These are phyloP conservation scores for Conops quadrifasciatus DNA, from an alignment of 2,888 invertebrate genomes.

Conservation along the genomic window DNA sequence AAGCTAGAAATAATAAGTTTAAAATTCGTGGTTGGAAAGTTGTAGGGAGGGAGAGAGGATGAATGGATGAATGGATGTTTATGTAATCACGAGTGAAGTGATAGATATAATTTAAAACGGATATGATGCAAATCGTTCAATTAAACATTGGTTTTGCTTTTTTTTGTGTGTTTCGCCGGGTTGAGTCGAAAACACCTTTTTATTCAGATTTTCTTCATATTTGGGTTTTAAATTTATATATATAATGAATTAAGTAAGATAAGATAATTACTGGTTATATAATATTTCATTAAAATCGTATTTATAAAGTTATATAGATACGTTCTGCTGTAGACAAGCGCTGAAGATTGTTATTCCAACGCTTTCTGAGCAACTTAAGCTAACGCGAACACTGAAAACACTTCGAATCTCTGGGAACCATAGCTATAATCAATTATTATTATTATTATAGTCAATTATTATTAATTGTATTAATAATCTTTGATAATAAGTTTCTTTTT, in stretches of 20 bases:
- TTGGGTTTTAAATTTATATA: constrained; percentile 11
- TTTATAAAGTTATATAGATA: constrained; percentile 10
- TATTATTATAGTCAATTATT: no score
- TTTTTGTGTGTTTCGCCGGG: constrained; percentile 22
- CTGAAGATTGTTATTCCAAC: neutral
- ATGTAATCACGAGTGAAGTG: neutral
- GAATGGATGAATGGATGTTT: no score
- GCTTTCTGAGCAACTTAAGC: neutral
- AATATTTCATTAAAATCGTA: constrained; percentile 23
- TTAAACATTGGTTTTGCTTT: neutral
- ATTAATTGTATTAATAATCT: no score
- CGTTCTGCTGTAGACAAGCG: neutral
- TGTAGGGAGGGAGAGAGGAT: no score
- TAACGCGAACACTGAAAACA: neutral
- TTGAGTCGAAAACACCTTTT: constrained; percentile 27
- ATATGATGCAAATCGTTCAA: no score
- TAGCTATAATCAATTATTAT: no score
- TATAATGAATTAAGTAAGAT: constrained; percentile 16
- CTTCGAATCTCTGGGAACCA: constrained; percentile 15
- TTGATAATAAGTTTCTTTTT: neutral
- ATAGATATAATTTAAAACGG: neutral
- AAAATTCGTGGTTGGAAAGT: no score
- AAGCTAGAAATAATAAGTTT: no score
- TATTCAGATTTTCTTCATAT: constrained; percentile 26
- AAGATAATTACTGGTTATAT: constrained; percentile 6